Conservation (phyloP, 2,113 vertebrate species). For the Oenanthe melanoleuca region DNA sequence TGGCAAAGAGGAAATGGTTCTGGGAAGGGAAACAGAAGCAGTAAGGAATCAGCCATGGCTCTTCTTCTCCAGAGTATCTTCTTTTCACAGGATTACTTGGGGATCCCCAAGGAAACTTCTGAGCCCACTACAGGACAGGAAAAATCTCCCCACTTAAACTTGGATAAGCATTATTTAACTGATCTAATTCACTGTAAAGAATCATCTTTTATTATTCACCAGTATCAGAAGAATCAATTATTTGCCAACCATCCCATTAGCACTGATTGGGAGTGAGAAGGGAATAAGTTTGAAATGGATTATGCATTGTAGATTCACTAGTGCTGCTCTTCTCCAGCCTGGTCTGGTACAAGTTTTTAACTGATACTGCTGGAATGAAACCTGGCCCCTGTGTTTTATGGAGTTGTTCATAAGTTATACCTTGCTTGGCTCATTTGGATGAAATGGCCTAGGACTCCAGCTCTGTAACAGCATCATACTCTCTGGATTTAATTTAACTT, state of each 20-base stretch:
- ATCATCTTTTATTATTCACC: background rate
- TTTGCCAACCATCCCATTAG: background rate
- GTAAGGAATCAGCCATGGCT: background rate
- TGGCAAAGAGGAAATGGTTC: background rate
- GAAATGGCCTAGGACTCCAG: conserved; percentile 5
- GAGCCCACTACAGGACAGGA: background rate
- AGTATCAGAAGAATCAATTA: background rate
- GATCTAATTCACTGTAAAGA: background rate
- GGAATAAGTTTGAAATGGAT: background rate
- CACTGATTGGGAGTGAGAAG: background rate
- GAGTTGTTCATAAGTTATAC: conserved; percentile 41
- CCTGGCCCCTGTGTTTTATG: background rate
- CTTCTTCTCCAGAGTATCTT: background rate
- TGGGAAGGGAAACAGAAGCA: background rate
- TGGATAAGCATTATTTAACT: background rate
- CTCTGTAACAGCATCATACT: background rate
- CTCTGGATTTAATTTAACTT: conserved; percentile 70
- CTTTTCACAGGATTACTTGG: background rate
- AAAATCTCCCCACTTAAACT: background rate
- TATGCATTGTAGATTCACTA: background rate
- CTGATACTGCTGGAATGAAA: background rate
- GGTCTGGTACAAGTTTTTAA: background rate
- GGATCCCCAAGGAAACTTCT: background rate
- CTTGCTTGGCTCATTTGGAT: conserved; percentile 29
- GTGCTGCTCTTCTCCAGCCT: background rate